Conservation (phyloP, 2,113 vertebrate genomes). For the Craseonycteris thonglongyai region DNA sequence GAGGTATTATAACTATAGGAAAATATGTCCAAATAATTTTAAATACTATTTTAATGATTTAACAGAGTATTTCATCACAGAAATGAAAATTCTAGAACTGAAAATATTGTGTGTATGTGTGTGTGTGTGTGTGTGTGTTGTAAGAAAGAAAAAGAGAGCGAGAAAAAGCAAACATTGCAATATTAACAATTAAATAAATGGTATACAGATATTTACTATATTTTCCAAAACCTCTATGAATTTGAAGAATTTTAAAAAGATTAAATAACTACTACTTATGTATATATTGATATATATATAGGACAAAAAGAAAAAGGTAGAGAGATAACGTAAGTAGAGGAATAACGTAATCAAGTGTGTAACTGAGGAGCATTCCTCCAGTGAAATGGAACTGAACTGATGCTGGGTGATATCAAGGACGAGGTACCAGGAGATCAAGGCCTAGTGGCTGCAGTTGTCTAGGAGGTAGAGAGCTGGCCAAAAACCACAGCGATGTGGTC, state of each 20-base stretch:
- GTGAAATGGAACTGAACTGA: background rate
- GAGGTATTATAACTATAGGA: background rate
- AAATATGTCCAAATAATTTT: background rate
- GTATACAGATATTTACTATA: background rate
- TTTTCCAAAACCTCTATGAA: background rate
- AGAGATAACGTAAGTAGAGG: background rate
- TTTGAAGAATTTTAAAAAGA: background rate
- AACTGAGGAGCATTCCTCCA: background rate
- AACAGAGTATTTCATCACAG: background rate
- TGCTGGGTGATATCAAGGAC: background rate
- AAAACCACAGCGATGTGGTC: background rate
- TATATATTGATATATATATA: background rate
- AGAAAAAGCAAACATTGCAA: background rate
- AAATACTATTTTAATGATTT: background rate
- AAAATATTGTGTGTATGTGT: background rate
- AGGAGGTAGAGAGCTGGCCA: background rate
- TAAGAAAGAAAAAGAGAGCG: background rate
- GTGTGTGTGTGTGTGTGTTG: background rate
- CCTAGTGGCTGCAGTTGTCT: background rate
- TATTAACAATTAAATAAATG: background rate
- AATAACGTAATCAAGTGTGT: background rate
- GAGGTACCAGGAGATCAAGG: background rate
- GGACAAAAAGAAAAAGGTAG: background rate
- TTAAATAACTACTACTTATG: background rate
- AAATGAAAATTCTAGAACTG: background rate